Conservation (phyloP, 2,797 vertebrate species). For the Buceros bicornis region DNA sequence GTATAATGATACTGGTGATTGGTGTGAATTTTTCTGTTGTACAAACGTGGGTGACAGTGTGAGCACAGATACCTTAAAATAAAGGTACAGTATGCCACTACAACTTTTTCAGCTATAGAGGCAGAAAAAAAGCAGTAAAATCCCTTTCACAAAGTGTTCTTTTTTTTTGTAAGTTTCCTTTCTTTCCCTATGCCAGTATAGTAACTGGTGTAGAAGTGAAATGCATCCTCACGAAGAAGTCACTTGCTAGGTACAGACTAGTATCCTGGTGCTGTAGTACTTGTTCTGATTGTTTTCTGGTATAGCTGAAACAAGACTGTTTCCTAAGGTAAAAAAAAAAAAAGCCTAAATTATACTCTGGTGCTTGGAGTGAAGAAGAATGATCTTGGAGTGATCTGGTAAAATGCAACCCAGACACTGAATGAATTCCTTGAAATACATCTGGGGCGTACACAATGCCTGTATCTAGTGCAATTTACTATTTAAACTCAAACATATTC, state of each 20-base stretch:
- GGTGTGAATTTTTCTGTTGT: neutral
- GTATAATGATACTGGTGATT: neutral
- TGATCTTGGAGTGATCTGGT: neutral
- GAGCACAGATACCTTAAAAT: neutral
- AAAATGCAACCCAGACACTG: neutral
- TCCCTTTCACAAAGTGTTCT: neutral
- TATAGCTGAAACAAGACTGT: neutral
- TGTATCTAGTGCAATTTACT: neutral
- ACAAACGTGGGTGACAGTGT: neutral
- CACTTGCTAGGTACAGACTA: neutral
- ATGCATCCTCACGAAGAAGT: rapidly evolving
- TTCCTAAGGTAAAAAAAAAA: neutral
- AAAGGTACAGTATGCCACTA: neutral
- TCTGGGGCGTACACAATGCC: no score
- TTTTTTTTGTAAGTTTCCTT: neutral
- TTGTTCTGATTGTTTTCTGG: neutral
- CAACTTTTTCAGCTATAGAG: neutral
- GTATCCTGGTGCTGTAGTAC: neutral
- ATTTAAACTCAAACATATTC: neutral
- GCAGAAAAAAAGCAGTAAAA: neutral
- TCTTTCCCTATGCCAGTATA: neutral
- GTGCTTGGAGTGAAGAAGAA: neutral
- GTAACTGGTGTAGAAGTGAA: neutral
- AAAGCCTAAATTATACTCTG: neutral
- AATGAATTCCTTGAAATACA: neutral